Percentiles rank a stretch among this genome's conserved stretches.
These are phyloP conservation scores for Batillaria attramentaria DNA, from an alignment of 1,140 invertebrate species.

Conservation along the genomic window DNA sequence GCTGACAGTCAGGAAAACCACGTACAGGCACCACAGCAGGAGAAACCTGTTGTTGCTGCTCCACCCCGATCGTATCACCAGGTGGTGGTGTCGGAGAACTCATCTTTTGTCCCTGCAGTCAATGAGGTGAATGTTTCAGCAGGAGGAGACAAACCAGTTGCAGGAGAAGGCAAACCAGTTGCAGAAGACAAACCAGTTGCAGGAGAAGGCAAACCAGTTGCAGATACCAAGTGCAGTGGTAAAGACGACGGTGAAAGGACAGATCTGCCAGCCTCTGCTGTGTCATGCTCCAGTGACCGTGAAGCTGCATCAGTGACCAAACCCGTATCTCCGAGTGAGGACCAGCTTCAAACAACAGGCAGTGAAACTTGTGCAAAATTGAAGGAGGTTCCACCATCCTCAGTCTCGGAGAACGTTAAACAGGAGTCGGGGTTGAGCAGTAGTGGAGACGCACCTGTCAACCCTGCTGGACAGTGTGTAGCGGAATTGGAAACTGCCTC, in stretches of 20 bases:
- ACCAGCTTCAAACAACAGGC: too few species aligned
- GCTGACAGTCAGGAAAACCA: background rate
- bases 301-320: too few species aligned
- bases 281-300: too few species aligned
- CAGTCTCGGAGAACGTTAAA: background rate
- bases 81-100: constrained; percentile 17
- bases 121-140: background rate
- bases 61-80: constrained; percentile 14
- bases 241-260: background rate
- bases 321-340: too few species aligned
- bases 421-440: too few species aligned
- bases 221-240: too few species aligned
- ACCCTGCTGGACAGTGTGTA: background rate
- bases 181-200: background rate
- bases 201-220: background rate
- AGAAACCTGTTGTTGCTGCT: background rate
- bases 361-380: too few species aligned
- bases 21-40: background rate
- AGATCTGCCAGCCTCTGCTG: background rate
- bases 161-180: background rate
- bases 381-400: too few species aligned
- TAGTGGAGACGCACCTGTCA: too few species aligned
- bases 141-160: background rate
- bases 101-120: background rate
- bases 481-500: background rate